A percentile compares a stretch with the other conserved stretches of the same genome.
Conservation (phyloP, 2,113 vertebrate species). For the Bagarius yarrelli region DNA sequence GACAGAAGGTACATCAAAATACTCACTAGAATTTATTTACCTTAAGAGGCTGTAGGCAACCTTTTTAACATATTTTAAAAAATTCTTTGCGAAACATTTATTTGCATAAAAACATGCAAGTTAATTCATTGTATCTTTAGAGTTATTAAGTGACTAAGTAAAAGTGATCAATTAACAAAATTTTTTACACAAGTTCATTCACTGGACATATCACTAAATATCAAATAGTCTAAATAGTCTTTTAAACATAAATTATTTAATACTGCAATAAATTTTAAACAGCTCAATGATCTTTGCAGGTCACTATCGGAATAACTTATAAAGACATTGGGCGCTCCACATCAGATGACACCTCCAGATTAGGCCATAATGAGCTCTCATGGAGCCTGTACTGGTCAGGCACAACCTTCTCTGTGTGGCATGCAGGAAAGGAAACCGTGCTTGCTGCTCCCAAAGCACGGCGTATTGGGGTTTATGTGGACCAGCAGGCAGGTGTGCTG, state of each 20-base stretch:
- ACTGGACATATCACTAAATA: no score
- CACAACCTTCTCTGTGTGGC: slow-evolving; percentile 69
- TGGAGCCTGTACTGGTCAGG: slow-evolving; percentile 76
- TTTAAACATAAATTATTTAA: neutral
- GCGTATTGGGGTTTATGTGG: slow-evolving; percentile 69
- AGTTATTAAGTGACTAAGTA: neutral
- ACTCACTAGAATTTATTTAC: neutral
- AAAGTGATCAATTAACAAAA: no score
- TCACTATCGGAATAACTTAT: slow-evolving; percentile 69
- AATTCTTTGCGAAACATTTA: neutral
- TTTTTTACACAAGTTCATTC: neutral
- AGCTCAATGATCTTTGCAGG: slow-evolving; percentile 44
- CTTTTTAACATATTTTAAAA: neutral
- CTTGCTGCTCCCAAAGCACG: slow-evolving; percentile 63
- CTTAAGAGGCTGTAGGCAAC: neutral
- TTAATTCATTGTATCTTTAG: neutral
- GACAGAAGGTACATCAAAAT: slow-evolving; percentile 62
- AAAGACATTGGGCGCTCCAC: slow-evolving; percentile 63
- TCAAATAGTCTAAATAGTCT: neutral
- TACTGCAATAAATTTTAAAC: neutral
- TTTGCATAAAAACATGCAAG: neutral
- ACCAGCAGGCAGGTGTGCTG: slow-evolving; percentile 69
- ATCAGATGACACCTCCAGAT: slow-evolving; percentile 60
- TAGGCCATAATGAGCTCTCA: slow-evolving; percentile 72
- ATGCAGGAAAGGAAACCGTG: slow-evolving; percentile 61